A percentile compares a stretch with the other conserved stretches of the same genome.
These are phyloP conservation scores for Macrobrachium nipponense DNA, from an alignment of 1,140 invertebrate species.

Conservation along the genomic window DNA sequence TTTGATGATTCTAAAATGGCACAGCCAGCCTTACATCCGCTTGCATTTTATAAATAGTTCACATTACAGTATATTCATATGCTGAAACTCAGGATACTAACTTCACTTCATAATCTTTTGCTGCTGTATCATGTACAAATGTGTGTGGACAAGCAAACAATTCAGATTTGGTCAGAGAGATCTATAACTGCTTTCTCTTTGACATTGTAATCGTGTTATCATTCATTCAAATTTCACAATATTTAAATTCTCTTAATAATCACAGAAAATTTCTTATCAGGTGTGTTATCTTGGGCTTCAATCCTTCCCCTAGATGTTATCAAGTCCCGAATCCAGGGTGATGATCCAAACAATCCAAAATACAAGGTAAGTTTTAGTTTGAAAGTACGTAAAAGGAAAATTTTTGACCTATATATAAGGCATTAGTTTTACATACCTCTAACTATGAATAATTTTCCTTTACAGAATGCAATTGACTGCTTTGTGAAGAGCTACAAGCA, in stretches of 20 bases:
- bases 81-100: no score
- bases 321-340: slow-evolving; percentile 81
- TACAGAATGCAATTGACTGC: slow-evolving; percentile 68
- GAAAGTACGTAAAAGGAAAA: no score
- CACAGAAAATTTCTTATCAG: slow-evolving; percentile 66
- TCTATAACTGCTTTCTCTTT: neutral
- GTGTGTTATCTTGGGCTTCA: slow-evolving; percentile 78
- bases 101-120: no score
- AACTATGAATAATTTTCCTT: neutral
- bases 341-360: slow-evolving; percentile 71
- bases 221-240: neutral
- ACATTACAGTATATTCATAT: no score
- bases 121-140: no score
- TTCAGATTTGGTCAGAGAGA: neutral
- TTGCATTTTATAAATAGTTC: no score
- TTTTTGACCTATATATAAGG: no score
- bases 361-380: slow-evolving; percentile 70
- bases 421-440: neutral
- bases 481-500: slow-evolving; percentile 69
- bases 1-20: no score
- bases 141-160: no score
- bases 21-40: no score
- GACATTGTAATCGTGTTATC: neutral
- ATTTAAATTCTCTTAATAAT: neutral
- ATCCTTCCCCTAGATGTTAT: slow-evolving; percentile 81